phyloP scores from a whole-genome alignment of 2,888 invertebrate species.

The Netelia inedita region DNA sequence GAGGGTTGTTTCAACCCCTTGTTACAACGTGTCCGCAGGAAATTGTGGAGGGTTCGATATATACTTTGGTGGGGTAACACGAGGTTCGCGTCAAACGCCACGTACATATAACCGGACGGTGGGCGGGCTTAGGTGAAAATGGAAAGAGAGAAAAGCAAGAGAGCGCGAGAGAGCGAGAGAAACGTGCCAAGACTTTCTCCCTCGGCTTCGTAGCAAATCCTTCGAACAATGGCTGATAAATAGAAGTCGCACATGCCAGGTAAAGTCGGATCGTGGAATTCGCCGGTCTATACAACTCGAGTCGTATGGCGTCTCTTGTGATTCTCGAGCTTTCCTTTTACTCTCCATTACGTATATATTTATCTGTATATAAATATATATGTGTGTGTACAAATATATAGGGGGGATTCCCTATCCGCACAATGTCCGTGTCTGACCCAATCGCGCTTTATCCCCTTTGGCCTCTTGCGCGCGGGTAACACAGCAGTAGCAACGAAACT shows the following conservation, averaged over 20 bases:
- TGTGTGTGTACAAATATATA: not conserved
- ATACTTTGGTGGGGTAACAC: not conserved
- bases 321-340: constrained; percentile 36
- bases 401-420: not conserved
- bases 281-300: constrained; percentile 56
- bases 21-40: constrained; percentile 10
- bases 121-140: constrained; percentile 18
- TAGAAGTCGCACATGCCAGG: constrained; percentile 56
- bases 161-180: constrained; percentile 48
- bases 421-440: constrained; percentile 61
- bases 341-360: constrained; percentile 9
- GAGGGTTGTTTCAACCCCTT: not conserved
- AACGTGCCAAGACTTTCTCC: constrained; percentile 19
- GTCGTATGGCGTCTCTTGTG: constrained; percentile 21
- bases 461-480: constrained; percentile 35
- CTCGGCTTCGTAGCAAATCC: constrained; percentile 44
- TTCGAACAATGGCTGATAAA: constrained; percentile 73
- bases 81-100: not conserved
- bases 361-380: not conserved
- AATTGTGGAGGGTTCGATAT: constrained; percentile 22
- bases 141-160: not conserved
- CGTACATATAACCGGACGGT: constrained; percentile 8
- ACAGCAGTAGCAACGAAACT: constrained; percentile 26
- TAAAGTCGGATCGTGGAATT: constrained; percentile 70
- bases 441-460: constrained; percentile 59